These are phyloP conservation scores for Planiliza haematocheilus DNA, from an alignment of 2,113 vertebrate genomes.

Conservation along the genomic window DNA sequence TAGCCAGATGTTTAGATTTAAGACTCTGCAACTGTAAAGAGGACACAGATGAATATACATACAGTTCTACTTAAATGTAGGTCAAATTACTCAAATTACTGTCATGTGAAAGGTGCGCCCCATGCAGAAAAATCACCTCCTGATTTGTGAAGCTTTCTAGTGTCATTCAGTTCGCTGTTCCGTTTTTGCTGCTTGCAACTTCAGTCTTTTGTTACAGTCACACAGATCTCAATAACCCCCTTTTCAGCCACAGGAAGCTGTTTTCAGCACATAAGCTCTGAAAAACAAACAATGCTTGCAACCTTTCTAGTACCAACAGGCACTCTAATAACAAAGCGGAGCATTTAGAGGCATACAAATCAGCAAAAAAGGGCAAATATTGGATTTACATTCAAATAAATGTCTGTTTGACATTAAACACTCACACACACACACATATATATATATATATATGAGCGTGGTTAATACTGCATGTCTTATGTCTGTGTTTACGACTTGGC, in stretches of 20 bases:
- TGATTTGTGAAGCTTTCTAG: neutral
- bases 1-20: neutral
- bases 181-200: conserved; percentile 3
- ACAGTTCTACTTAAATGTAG: neutral
- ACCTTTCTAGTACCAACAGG: neutral
- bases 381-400: too few species aligned
- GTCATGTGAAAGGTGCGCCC: neutral
- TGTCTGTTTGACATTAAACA: too few species aligned
- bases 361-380: too few species aligned
- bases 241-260: neutral
- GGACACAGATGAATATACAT: conserved; percentile 1
- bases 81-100: neutral
- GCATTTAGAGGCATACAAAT: too few species aligned
- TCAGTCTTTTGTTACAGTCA: neutral
- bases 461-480: too few species aligned
- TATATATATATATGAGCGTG: too few species aligned
- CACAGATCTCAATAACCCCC: neutral
- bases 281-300: neutral
- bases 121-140: neutral
- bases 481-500: too few species aligned
- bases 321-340: too few species aligned
- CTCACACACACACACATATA: too few species aligned
- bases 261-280: neutral
- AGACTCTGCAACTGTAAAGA: neutral
- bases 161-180: neutral